Evolutionary conservation across 2,113 vertebrate species (phyloP).

Genomic region (Actenoides lindsayi): DNA sequence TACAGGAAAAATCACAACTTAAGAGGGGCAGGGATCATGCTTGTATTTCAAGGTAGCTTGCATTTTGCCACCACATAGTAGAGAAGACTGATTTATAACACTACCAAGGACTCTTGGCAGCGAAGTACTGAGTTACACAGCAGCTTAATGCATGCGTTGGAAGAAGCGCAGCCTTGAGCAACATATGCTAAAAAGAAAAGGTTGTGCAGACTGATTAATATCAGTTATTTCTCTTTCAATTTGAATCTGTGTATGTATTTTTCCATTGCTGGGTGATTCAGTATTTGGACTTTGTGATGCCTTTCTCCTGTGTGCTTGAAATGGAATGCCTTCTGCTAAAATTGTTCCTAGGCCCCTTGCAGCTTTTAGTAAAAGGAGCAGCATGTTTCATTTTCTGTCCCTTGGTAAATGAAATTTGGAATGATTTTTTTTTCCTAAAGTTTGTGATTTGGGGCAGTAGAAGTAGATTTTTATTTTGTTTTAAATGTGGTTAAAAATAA

Average conservation of each 20-base stretch:
- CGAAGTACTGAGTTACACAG: neutral
- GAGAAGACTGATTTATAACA: neutral
- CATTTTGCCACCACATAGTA: neutral
- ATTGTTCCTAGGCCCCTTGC: neutral
- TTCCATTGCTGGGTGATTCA: neutral
- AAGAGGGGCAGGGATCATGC: neutral
- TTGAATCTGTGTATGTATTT: neutral
- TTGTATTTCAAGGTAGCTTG: neutral
- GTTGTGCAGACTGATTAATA: neutral
- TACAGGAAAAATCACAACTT: neutral
- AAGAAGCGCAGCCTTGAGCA: neutral
- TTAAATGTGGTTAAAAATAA: neutral
- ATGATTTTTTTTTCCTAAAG: neutral
- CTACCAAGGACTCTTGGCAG: neutral
- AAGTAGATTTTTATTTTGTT: neutral
- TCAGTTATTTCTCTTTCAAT: neutral
- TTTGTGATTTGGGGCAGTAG: neutral
- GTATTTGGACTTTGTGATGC: neutral
- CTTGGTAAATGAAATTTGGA: neutral
- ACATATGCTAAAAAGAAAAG: neutral
- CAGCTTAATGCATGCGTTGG: neutral
- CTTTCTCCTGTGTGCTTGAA: neutral
- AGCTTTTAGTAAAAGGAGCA: neutral
- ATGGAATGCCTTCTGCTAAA: neutral
- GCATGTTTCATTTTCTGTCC: neutral